Base-by-base conservation (phyloP, 2,797 vertebrate species). In the Chloroceryle amazona region DNA sequence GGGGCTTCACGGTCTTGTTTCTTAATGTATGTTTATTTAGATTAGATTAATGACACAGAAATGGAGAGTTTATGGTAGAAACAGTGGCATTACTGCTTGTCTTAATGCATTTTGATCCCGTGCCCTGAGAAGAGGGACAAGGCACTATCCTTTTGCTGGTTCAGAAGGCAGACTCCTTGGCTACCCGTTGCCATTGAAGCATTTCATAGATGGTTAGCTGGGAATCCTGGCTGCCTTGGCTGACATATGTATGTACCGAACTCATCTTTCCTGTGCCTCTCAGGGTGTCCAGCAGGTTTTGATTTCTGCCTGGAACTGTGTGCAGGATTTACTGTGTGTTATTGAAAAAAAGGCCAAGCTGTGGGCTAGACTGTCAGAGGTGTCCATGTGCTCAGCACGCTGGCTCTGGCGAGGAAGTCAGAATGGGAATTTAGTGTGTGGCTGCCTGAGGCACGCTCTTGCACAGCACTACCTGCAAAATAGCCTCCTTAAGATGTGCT, bases 381-480 rank as follows among this genome's bases (percentile, higher is more conserved):
- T 87, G 71, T 42, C 62, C 18, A 1, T 17, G 31, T 5, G 2
- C 54, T 9, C 70, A 49, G 47, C 37, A 9, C 3, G 2, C 60
- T 11, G 89, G 71, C 68, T 76, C 75, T 73, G 80, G 46, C 12
- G 12, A 49, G 70, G 31, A 47, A 10, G 6, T 25, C 51, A 37
- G 81, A 26, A n/a, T 1, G 3, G n/a, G 90, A 72, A 89, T 92
- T 66, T 31, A 92, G 86, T 11, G 49, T 22, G 11, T 1, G 5
- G 74, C 70, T 3, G 13, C 86, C 80, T 6, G 70, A 83, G 79
- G 68, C 89, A 73, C 1, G 1, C 58, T 92, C 73, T 51, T 58
- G 57, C 73, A 66, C 62, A 89, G 83, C 31, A 10, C 86, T 92
- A 66, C 81, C 83, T 95, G 86, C 63, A 42, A 90, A 92, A 70